Base-by-base conservation (phyloP, 2,888 invertebrate genomes). In the Andrena chrysosceles region DNA sequence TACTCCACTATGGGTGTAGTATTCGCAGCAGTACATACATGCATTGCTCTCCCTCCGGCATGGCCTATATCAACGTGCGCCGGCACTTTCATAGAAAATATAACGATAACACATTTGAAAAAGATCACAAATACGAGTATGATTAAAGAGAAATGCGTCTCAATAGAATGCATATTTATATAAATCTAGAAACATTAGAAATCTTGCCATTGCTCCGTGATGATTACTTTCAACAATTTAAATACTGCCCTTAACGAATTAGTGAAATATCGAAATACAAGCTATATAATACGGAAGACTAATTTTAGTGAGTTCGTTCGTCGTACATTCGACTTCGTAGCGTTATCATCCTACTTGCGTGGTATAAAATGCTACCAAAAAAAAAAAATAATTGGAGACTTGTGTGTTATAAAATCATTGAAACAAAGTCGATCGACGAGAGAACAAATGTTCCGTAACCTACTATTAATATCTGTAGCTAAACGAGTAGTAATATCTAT, bases 251-350 rank as follows among this genome's bases (percentile, higher is more conserved):
- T 70, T 78, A 78, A 83, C 52, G 63, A 81, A 87, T 78, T 81
- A 79, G 64, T 67, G 67, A 81, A 81, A 77, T 81, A 88, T 63
- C 74, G 74, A 79, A 78, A 83, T 82, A 84, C 70, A 62, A 70
- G 75, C 84, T 42, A 42, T 42, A 42, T 89, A 90, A 89, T 86
- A 86, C 84, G 91, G 91, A 91, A 91, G 91, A 91, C 91, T 89
- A 91, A 91, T 85, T 84, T 87, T 86, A 89, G 83, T 83, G 81
- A 81, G 73, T 86, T 88, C 71, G 62, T 86, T 85, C 33, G 48
- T 56, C 68, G 79, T 81, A 77, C 79, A 64, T 69, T 83, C 56
- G 52, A 85, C 60, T 31, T 67, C 75, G 66, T 81, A 56, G 74
- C 74, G 64, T 62, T 67, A 75, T 77, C 76, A 63, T 63, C 78